Conservation (phyloP, 2,888 invertebrate species). For the Dilophus febrilis region DNA sequence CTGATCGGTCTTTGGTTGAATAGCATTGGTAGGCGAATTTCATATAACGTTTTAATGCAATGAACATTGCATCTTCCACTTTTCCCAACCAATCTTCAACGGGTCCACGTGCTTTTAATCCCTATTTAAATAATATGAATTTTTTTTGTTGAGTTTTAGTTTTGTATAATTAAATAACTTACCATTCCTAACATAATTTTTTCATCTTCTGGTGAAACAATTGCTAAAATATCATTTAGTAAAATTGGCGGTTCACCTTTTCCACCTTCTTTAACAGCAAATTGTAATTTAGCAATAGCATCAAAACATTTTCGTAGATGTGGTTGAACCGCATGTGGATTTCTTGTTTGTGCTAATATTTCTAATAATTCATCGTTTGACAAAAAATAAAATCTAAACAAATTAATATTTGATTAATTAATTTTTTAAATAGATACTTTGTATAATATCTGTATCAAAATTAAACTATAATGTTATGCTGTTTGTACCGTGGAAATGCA, state of each 20-base stretch:
- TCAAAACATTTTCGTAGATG: slow-evolving; percentile 83
- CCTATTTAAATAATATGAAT: slow-evolving; percentile 28
- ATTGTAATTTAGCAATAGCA: slow-evolving; percentile 61
- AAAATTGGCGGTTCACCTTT: slow-evolving; percentile 36
- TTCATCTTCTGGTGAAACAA: slow-evolving; percentile 82
- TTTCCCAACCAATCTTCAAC: slow-evolving; percentile 86
- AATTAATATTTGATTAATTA: background rate
- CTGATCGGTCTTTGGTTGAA: slow-evolving; percentile 40
- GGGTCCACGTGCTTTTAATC: slow-evolving; percentile 70
- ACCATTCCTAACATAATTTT: slow-evolving; percentile 59
- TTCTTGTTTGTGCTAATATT: slow-evolving; percentile 78
- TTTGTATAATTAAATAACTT: slow-evolving; percentile 4
- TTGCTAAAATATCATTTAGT: slow-evolving; percentile 72
- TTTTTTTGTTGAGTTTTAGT: slow-evolving; percentile 1
- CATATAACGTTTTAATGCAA: slow-evolving; percentile 57
- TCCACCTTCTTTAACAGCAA: slow-evolving; percentile 45
- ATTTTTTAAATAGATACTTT: background rate
- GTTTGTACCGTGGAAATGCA: slow-evolving; percentile 63
- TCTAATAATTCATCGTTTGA: slow-evolving; percentile 81
- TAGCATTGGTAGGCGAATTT: slow-evolving; percentile 56
- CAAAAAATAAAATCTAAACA: slow-evolving; percentile 56
- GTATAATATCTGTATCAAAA: background rate
- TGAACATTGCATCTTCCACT: slow-evolving; percentile 81
- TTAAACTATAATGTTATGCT: slow-evolving; percentile 5
- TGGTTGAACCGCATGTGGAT: slow-evolving; percentile 79